Conservation (phyloP, 1,140 invertebrate genomes). For the Lutraria rhynchaena region DNA sequence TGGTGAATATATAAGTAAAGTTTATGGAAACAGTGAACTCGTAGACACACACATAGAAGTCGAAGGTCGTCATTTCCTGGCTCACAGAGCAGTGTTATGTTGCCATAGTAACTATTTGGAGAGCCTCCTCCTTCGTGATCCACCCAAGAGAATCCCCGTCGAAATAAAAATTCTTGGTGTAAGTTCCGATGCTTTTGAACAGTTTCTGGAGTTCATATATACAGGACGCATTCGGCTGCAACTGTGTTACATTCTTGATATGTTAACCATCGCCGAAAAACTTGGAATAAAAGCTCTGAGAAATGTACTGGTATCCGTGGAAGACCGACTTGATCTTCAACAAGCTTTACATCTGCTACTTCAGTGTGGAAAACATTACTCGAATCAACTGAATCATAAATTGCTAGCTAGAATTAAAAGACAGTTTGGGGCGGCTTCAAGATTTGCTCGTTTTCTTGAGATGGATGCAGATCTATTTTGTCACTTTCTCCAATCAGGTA, state of each 20-base stretch:
- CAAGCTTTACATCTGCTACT: constrained; percentile 6
- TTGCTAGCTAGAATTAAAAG: background rate
- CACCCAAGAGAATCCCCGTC: background rate
- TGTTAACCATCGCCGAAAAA: constrained; percentile 7
- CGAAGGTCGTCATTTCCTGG: background rate
- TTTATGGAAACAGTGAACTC: constrained; percentile 4
- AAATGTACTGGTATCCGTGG: background rate
- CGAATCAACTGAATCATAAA: background rate
- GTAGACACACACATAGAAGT: constrained; percentile 24
- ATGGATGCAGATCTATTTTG: constrained; percentile 38
- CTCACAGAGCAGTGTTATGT: constrained; percentile 24
- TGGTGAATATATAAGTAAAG: constrained; percentile 24
- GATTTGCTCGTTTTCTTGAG: constrained; percentile 7
- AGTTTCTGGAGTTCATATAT: constrained; percentile 44
- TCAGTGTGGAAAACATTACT: no score
- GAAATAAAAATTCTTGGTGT: constrained; percentile 27
- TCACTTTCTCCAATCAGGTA: constrained; percentile 27
- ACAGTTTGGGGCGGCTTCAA: background rate
- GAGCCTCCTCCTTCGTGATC: background rate
- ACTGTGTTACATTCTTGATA: background rate
- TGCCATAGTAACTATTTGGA: constrained; percentile 38
- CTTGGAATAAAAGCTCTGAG: constrained; percentile 9
- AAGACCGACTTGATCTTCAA: background rate
- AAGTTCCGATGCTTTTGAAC: constrained; percentile 20
- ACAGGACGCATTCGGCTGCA: constrained; percentile 12